A percentile compares a stretch with the other conserved stretches of the same genome.
phyloP scores from a whole-genome alignment of 2,888 invertebrate species.

The Ceraclea dissimilis region DNA sequence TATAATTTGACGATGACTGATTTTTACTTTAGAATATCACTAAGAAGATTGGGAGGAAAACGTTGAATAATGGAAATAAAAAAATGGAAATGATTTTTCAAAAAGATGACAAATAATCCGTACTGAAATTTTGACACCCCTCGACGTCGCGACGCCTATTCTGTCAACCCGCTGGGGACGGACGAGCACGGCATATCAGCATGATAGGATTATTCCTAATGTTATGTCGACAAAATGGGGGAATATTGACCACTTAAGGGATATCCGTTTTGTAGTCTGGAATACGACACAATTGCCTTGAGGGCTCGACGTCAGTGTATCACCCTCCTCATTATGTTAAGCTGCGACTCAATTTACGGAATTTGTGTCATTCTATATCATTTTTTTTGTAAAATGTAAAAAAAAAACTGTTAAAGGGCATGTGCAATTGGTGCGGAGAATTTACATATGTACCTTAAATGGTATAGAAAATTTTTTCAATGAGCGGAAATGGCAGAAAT shows the following conservation, averaged over 20 bases:
- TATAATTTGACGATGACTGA: too few relatives aligned
- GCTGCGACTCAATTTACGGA: too few relatives aligned
- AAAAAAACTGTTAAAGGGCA: too few relatives aligned
- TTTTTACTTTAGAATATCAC: too few relatives aligned
- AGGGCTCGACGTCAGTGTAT: background rate
- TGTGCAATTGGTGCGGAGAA: too few relatives aligned
- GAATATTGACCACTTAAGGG: constrained; percentile 4
- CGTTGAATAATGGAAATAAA: background rate
- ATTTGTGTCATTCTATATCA: too few relatives aligned
- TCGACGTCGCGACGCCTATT: background rate
- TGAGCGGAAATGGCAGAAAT: too few relatives aligned
- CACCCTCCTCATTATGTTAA: too few relatives aligned
- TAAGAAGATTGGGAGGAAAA: too few relatives aligned
- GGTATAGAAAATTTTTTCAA: too few relatives aligned
- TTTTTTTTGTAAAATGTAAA: too few relatives aligned
- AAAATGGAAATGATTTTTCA: background rate
- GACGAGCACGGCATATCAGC: background rate
- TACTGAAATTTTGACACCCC: background rate
- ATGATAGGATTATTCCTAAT: background rate
- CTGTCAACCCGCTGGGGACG: background rate
- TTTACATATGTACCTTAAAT: too few relatives aligned
- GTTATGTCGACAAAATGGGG: background rate
- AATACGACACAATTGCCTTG: background rate
- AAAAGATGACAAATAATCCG: background rate
- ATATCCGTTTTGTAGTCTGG: background rate